Evolutionary conservation across 2,113 vertebrate species (phyloP), one percentile per base, ranked within the genome.

Genomic region (Lucifuga dentata): DNA sequence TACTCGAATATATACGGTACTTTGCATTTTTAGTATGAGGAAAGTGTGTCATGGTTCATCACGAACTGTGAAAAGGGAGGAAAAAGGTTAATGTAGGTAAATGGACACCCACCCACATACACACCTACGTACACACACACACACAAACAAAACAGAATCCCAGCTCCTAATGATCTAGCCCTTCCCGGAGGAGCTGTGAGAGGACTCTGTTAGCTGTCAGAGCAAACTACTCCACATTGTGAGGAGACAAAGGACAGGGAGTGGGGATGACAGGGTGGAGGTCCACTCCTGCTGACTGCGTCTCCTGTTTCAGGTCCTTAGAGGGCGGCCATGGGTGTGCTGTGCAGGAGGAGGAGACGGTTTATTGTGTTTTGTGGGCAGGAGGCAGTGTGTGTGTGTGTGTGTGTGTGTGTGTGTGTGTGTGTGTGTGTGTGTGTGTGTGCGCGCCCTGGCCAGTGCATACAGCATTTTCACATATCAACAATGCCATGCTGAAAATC

Each of bases 261-360:
- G 81, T 68, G 68, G 76, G 57, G 55, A 70, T 59, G 52, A 61
- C 24, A 32, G 65, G 53, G 56, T 55, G 68, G 72, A 67, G 76
- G 77, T 48, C 68, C 65, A 26, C 46, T 62, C 48, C 53, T 51
- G 60, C 48, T 49, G 53, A 65, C 49, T 15, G 33, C 13, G n/a
- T 79, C 76, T 90, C 78, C 51, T 32, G 72, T 90, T 89, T 84
- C 87, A 88, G 45, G 56, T 76, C 70, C 77, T 85, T 57, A 52
- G 58, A 80, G 82, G 80, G 74, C 26, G 33, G 20, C 70, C 16
- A 13, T 44, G 43, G 74, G 63, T 24, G 1, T 55, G 23, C 46
- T 51, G 77, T 23, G n/a, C n/a, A 41, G 60, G 71, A 73, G 74
- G 74, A 72, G 69, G 48, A 19, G 55, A 46, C 20, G 65, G 39